These are phyloP conservation scores for Corythornis vintsioides DNA, from an alignment of 2,113 vertebrate species.

Conservation along the genomic window DNA sequence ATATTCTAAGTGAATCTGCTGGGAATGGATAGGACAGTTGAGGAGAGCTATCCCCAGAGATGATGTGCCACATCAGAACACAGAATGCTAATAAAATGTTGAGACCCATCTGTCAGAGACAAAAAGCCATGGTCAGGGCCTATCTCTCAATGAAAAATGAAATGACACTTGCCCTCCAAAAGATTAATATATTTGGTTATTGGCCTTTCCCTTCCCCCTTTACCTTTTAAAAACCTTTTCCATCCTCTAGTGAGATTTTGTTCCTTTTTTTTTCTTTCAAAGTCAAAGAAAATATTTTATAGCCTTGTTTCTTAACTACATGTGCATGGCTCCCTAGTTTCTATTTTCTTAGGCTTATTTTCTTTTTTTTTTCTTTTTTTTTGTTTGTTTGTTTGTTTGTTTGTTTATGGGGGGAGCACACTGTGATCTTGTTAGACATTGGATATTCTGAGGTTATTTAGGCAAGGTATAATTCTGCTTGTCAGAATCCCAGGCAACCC, in stretches of 20 bases:
- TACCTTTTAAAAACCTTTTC: not conserved
- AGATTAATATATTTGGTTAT: slow-evolving; percentile 54
- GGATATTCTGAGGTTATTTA: not conserved
- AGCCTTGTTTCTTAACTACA: not conserved
- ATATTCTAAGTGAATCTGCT: slow-evolving; percentile 26
- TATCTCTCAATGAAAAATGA: slow-evolving; percentile 54
- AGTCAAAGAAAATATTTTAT: not conserved
- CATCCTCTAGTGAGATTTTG: not conserved
- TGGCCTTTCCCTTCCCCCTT: slow-evolving; percentile 3
- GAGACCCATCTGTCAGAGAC: slow-evolving; percentile 53
- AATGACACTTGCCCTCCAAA: slow-evolving; percentile 35
- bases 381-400: too few relatives aligned
- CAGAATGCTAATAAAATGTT: slow-evolving; percentile 58
- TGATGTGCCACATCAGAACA: slow-evolving; percentile 15
- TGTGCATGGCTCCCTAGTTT: not conserved
- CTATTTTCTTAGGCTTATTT: not conserved
- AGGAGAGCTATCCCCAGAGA: slow-evolving; percentile 26
- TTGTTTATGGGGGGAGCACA: too few relatives aligned
- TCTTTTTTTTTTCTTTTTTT: not conserved
- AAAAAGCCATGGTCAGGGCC: slow-evolving; percentile 49
- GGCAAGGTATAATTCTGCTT: not conserved
- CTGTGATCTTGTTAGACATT: not conserved
- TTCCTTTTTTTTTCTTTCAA: not conserved
- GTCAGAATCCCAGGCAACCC: not conserved
- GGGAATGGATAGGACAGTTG: slow-evolving; percentile 4